Conservation (phyloP, 1,140 invertebrate species). For the Bombus waltoni region DNA sequence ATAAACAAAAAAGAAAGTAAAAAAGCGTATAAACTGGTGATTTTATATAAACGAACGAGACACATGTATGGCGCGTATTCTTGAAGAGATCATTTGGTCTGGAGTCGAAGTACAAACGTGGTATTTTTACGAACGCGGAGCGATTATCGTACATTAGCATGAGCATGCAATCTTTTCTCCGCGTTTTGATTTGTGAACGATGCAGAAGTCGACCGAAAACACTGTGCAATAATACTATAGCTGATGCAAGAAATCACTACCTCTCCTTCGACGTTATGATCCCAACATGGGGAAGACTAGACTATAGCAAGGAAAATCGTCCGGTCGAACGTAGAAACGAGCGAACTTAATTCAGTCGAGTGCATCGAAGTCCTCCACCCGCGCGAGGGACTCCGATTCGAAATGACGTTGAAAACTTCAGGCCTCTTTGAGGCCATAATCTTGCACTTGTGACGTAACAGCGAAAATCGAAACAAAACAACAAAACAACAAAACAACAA, state of each 20-base stretch:
- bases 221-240: too few relatives aligned
- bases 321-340: neutral
- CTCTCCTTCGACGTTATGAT: too few relatives aligned
- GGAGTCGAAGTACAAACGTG: neutral
- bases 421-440: slow-evolving; percentile 35
- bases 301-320: neutral
- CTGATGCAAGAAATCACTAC: neutral
- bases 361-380: neutral
- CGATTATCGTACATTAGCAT: slow-evolving; percentile 41
- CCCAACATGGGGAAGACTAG: too few relatives aligned
- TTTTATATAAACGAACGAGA: neutral
- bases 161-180: slow-evolving; percentile 29
- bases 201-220: too few relatives aligned
- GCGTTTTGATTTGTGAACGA: slow-evolving; percentile 36
- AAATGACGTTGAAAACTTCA: slow-evolving; percentile 4
- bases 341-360: slow-evolving; percentile 14
- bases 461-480: slow-evolving; percentile 60
- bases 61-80: neutral
- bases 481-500: too few relatives aligned
- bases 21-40: slow-evolving; percentile 16
- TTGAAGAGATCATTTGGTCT: slow-evolving; percentile 7
- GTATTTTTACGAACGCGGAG: slow-evolving; percentile 49
- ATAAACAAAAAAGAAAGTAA: slow-evolving; percentile 17
- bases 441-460: slow-evolving; percentile 42
- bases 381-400: slow-evolving; percentile 5